Percentiles rank a stretch among this genome's conserved stretches.
Conservation (phyloP, 2,113 vertebrate genomes). For the Coryphaenoides rupestris region DNA sequence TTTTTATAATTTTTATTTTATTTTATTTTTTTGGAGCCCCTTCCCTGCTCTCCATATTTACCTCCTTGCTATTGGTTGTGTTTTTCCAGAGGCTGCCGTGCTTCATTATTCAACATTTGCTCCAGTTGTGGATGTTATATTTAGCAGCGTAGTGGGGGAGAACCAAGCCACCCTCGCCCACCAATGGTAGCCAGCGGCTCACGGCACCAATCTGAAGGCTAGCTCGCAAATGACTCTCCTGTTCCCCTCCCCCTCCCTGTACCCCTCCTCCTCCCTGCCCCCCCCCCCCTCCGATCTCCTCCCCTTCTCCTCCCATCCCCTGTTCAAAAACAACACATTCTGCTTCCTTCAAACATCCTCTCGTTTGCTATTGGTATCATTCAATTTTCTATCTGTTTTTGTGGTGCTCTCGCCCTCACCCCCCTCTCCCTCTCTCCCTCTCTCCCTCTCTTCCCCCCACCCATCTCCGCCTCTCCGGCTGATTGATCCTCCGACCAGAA, state of each 20-base stretch:
- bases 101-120: conserved; percentile 65
- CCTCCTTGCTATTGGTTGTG: neutral
- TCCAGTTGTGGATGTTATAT: conserved; percentile 56
- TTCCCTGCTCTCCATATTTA: too few species aligned
- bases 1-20: conserved; percentile 7
- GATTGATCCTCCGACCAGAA: too few species aligned
- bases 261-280: conserved; percentile 1
- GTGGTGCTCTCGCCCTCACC: neutral
- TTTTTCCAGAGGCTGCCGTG: conserved; percentile 22
- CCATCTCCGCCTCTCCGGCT: neutral
- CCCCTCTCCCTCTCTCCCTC: too few species aligned
- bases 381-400: neutral
- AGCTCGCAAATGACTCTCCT: neutral
- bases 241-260: conserved; percentile 4
- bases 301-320: neutral
- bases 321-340: too few species aligned
- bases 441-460: neutral
- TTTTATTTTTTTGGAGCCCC: neutral
- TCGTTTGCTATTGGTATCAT: too few species aligned
- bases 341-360: too few species aligned
- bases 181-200: conserved; percentile 22
- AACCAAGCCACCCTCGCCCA: conserved; percentile 33
- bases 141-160: conserved; percentile 58
- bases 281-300: neutral
- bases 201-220: conserved; percentile 8